Conservation (phyloP, 2,888 invertebrate genomes). For the Eupelmus urozonus region DNA sequence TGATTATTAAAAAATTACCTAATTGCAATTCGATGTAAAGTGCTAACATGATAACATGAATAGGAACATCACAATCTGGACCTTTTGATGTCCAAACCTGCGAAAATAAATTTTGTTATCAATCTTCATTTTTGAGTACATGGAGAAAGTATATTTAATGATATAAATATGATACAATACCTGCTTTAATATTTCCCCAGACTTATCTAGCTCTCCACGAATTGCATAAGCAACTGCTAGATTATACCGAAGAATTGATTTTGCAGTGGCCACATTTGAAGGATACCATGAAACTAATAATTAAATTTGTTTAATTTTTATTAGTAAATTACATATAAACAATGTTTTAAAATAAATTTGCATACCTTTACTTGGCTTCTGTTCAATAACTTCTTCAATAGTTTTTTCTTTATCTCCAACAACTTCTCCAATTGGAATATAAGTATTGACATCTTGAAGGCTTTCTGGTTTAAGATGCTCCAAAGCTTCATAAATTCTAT, state of each 20-base stretch:
- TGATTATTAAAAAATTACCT: conserved; percentile 76
- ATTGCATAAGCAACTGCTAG: conserved; percentile 87
- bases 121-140: conserved; percentile 25
- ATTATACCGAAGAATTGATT: conserved; percentile 87
- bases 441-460: conserved; percentile 80
- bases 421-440: conserved; percentile 70
- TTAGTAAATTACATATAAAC: conserved; percentile 2
- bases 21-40: conserved; percentile 83
- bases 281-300: conserved; percentile 80
- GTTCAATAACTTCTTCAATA: conserved; percentile 75
- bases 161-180: conserved; percentile 56
- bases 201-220: conserved; percentile 86
- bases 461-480: conserved; percentile 89
- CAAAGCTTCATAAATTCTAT: conserved; percentile 90
- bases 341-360: conserved; percentile 2
- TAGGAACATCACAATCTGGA: conserved; percentile 79
- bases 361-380: conserved; percentile 68
- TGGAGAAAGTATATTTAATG: conserved; percentile 15
- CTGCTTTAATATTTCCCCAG: conserved; percentile 79
- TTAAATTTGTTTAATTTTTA: not conserved
- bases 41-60: conserved; percentile 83
- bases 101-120: conserved; percentile 27
- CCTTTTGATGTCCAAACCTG: conserved; percentile 80
- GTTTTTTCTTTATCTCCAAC: conserved; percentile 75
- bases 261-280: conserved; percentile 82